These are phyloP conservation scores for Hepsetus odoe DNA, from an alignment of 2,113 vertebrate species.

Conservation along the genomic window DNA sequence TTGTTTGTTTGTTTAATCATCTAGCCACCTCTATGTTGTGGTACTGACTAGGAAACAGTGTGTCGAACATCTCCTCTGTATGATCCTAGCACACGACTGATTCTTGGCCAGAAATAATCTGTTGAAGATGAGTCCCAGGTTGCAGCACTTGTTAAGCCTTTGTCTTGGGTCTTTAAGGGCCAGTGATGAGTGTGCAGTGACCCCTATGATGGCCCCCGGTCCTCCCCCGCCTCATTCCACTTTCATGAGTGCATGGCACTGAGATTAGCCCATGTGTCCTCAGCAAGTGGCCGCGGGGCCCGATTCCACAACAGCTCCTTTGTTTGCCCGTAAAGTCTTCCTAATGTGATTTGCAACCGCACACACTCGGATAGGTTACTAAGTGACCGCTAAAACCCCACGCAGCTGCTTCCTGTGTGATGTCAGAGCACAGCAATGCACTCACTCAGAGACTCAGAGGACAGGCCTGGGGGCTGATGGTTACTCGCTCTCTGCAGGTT, in stretches of 20 bases:
- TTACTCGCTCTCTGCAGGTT: constrained; percentile 58
- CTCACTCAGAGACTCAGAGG: constrained; percentile 48
- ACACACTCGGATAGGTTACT: constrained; percentile 55
- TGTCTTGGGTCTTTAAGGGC: not conserved
- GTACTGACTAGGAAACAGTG: not conserved
- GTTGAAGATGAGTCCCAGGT: not conserved
- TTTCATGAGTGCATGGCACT: constrained; percentile 59
- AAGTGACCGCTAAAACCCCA: constrained; percentile 57
- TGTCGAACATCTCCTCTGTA: not conserved
- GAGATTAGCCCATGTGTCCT: constrained; percentile 62
- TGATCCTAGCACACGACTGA: not conserved
- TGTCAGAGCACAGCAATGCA: constrained; percentile 72
- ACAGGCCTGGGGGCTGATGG: constrained; percentile 60
- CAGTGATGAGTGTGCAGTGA: constrained; percentile 40
- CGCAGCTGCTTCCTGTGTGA: constrained; percentile 79
- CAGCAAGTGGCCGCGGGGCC: constrained; percentile 46
- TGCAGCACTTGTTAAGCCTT: not conserved
- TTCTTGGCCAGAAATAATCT: not conserved
- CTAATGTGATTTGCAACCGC: constrained; percentile 64
- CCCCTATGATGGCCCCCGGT: constrained; percentile 36
- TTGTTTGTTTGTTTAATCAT: not conserved
- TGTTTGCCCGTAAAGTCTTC: constrained; percentile 62
- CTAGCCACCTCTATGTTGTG: not conserved
- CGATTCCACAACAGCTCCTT: constrained; percentile 62
- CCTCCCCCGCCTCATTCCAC: constrained; percentile 35